Evolutionary conservation across 2,797 vertebrate species (phyloP).

Genomic region (Pyrocephalus nanus): DNA sequence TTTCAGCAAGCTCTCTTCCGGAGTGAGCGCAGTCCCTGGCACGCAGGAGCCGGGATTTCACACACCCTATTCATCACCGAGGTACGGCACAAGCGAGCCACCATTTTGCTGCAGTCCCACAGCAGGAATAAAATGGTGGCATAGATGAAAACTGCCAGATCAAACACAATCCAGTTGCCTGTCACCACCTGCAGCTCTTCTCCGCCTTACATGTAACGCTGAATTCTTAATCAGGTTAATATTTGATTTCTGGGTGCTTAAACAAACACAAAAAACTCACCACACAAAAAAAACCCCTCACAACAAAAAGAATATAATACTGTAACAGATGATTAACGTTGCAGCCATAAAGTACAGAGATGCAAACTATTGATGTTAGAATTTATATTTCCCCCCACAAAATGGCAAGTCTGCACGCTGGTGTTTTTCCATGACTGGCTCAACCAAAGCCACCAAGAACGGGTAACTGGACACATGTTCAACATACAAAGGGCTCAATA

Average conservation of each 20-base stretch:
- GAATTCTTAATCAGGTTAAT: conserved; percentile 64
- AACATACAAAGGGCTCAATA: background rate
- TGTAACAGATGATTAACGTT: background rate
- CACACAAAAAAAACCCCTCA: background rate
- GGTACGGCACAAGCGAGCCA: background rate
- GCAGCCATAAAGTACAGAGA: background rate
- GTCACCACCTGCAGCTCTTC: conserved; percentile 64
- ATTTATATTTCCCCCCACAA: background rate
- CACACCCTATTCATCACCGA: background rate
- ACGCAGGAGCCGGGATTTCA: background rate
- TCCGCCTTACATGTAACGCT: conserved; percentile 19
- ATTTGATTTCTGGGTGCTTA: conserved; percentile 49
- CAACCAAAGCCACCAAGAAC: background rate
- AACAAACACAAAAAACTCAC: background rate
- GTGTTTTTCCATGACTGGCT: conserved; percentile 18
- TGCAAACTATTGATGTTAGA: background rate
- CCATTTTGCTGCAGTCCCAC: conserved; percentile 70
- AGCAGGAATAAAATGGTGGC: conserved; percentile 67
- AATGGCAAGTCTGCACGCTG: background rate
- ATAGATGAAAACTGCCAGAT: conserved; percentile 67
- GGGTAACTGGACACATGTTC: background rate
- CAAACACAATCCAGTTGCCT: conserved; percentile 51
- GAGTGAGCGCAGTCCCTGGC: background rate
- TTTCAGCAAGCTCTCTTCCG: background rate
- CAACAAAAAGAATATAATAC: background rate